Base-by-base conservation (phyloP, 2,113 vertebrate species). In the Rhynchomys soricoides region DNA sequence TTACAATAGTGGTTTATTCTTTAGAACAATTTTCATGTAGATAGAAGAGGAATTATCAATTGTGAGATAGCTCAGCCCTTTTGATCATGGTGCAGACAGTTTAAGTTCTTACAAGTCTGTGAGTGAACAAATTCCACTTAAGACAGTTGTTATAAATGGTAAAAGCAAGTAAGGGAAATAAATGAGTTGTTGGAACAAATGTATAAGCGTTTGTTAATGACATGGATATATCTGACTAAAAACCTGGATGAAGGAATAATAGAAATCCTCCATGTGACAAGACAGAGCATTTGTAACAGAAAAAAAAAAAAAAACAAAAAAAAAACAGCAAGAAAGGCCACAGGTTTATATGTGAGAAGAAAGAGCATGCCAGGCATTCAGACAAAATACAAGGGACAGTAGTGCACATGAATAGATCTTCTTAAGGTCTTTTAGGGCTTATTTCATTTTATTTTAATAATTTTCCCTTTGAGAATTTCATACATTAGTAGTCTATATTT, bases 371-470 rank as follows among this genome's bases (percentile, higher is more conserved):
- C 3, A 15, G 31, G 37, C 79, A 22, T 4, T 17, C 13, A 24
- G 11, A 40, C 50, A 59, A 81, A 6, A 92, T 11, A 1, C 12
- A 55, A 34, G 0, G 0, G 4, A 3, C 22, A 45, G 12, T 37
- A 12, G 34, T 0, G 5, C 0, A 16, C 2, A 7, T 26, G 17
- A 40, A 19, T 5, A 22, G 10, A 10, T 37, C 8, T 10, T 55
- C 3, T 40, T 9, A 22, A 40, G 31, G 9, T n/a, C 2, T 50
- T 70, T 92, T 34, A 22, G 15, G 22, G 11, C 12, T n/a, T 81
- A 4, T 57, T 82, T 3, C 34, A 24, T 59, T 40, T 26, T 64
- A 4, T 19, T 64, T 64, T 85, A 45, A 10, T 64, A 45, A 43
- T 5, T 43, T 55, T 81, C 22, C 34, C 37, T 40, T 59, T 40